Conservation (phyloP, 2,888 invertebrate genomes). For the Dendrolimus houi region DNA sequence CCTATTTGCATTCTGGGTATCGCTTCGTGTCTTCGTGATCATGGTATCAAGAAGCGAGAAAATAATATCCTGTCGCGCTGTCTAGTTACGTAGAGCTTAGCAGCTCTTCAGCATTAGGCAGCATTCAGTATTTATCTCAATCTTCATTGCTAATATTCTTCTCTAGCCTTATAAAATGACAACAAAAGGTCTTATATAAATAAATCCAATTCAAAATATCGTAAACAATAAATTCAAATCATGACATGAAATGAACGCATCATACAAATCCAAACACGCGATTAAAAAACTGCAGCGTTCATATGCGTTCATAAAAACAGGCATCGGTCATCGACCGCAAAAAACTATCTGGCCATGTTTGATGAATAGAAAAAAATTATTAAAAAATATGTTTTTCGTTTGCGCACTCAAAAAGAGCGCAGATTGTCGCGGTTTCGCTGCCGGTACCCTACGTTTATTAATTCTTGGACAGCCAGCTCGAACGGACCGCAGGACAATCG, state of each 20-base stretch:
- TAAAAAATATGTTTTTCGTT: constrained; percentile 33
- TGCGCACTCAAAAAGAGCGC: constrained; percentile 57
- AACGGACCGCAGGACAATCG: constrained; percentile 62
- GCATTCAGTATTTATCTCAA: too few species aligned
- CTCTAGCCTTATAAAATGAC: too few species aligned
- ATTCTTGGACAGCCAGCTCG: constrained; percentile 60
- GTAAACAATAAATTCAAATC: too few species aligned
- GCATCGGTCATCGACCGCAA: constrained; percentile 58
- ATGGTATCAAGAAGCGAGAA: too few species aligned
- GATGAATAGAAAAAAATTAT: constrained; percentile 50
- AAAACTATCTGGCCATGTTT: constrained; percentile 59
- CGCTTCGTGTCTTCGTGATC: too few species aligned
- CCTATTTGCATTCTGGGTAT: too few species aligned
- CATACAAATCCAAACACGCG: constrained; percentile 7
- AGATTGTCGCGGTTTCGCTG: constrained; percentile 64
- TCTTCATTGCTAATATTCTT: too few species aligned
- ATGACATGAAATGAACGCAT: neutral
- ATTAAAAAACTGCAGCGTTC: constrained; percentile 34
- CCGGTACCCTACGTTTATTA: constrained; percentile 47
- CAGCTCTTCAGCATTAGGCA: too few species aligned
- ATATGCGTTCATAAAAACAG: constrained; percentile 37
- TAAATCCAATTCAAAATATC: too few species aligned
- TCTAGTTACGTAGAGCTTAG: too few species aligned
- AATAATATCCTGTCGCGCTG: too few species aligned
- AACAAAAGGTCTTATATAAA: too few species aligned